Evolutionary conservation across 2,888 invertebrate genomes (phyloP).

Genomic region (Xanthorhoe designata): DNA sequence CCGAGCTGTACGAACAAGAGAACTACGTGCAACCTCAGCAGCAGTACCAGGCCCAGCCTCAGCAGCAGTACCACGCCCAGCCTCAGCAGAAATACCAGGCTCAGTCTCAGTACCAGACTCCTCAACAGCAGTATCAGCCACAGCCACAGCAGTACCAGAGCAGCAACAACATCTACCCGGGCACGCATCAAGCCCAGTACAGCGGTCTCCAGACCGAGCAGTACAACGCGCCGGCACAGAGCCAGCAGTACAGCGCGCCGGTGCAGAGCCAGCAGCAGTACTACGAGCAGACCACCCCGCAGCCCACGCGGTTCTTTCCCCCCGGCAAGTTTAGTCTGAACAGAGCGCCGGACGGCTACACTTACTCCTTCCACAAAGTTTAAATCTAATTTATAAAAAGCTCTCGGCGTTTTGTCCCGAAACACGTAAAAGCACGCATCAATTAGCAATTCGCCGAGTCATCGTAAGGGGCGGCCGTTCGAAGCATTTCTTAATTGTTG

Average conservation of each 20-base stretch:
- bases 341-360: conserved; percentile 95
- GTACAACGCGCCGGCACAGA: conserved; percentile 59
- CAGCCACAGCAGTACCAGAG: conserved; percentile 70
- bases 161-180: conserved; percentile 78
- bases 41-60: conserved; percentile 50
- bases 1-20: conserved; percentile 80
- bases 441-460: conserved; percentile 79
- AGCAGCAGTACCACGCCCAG: conserved; percentile 58
- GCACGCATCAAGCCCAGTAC: conserved; percentile 80
- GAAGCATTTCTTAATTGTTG: conserved; percentile 83
- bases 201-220: conserved; percentile 73
- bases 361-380: conserved; percentile 92
- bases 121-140: conserved; percentile 46
- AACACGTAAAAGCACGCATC: conserved; percentile 74
- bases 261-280: conserved; percentile 68
- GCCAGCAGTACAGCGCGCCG: conserved; percentile 63
- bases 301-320: conserved; percentile 91
- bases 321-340: conserved; percentile 94
- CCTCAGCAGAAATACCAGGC: conserved; percentile 66
- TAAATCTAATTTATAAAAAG: conserved; percentile 69
- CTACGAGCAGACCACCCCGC: conserved; percentile 87
- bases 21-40: conserved; percentile 64
- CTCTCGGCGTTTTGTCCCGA: conserved; percentile 71
- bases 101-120: conserved; percentile 55
- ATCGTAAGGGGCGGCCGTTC: conserved; percentile 65